Base-by-base conservation (phyloP, 2,113 vertebrate species). In the Corvus hawaiiensis region DNA sequence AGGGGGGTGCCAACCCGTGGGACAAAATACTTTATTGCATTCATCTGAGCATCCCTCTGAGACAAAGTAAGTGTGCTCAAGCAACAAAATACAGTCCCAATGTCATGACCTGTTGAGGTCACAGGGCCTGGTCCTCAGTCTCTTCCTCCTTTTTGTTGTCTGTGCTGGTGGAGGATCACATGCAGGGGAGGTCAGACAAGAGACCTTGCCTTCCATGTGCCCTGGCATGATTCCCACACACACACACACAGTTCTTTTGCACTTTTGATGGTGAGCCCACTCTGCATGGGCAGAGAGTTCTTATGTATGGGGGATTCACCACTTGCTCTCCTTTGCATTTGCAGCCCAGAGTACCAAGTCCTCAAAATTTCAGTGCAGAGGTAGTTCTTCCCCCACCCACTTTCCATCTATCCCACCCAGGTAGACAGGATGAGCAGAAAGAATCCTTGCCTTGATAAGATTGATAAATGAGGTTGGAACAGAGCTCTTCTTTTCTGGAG, bases 341-440 rank as follows among this genome's bases (percentile, higher is more conserved):
- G 72, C 37, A 83, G 72, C 46, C 63, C 75, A 77, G 75, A 90
- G 63, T 67, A 96, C 27, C 27, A 58, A 83, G 72, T 74, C 64
- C 78, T 91, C 72, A 90, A 77, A 51, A 94, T 80, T 77, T 91
- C 72, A 75, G 27, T 3, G 4, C 1, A 4, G 89, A 93, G 56
- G 51, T 90, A 93, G 94, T 90, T 94, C 55, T 92, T 84, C 90
- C 79, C 44, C 80, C 95, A 92, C 93, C 89, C 86, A 90, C 64
- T 94, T 96, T 95, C 76, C 56, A 49, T 88, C 68, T 91, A 94
- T 96, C 95, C 96, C 94, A 96, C 96, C 96, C 94, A 97, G 96
- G 96, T 94, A 96, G 96, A 95, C 59, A 96, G 93, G 90, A 86
- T 83, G 90, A 95, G 44, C 87, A 93, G 90, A 96, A 97, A 90